These are phyloP conservation scores for Xyrichtys novacula DNA, from an alignment of 2,797 vertebrate genomes.

Conservation along the genomic window DNA sequence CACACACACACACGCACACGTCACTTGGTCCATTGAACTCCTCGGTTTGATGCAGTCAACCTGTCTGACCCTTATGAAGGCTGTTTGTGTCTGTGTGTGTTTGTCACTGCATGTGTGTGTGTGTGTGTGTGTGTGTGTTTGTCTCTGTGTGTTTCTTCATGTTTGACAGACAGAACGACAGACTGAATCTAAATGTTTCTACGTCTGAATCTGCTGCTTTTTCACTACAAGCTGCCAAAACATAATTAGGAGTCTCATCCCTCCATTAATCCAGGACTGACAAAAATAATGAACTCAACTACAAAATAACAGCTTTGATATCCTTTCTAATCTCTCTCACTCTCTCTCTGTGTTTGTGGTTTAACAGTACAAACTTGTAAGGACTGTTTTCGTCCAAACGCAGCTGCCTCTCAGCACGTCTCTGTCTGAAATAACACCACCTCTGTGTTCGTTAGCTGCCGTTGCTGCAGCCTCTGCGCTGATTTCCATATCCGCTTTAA, in stretches of 20 bases:
- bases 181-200: not conserved
- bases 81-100: constrained; percentile 35
- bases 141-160: not conserved
- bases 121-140: constrained; percentile 9
- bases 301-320: too few relatives aligned
- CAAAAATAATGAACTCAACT: too few relatives aligned
- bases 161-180: not conserved
- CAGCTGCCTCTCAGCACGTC: too few relatives aligned
- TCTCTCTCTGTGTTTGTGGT: too few relatives aligned
- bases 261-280: too few relatives aligned
- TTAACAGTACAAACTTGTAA: too few relatives aligned
- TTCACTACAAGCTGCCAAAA: too few relatives aligned
- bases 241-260: too few relatives aligned
- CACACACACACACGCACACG: constrained; percentile 5
- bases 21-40: constrained; percentile 36
- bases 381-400: too few relatives aligned
- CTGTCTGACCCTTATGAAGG: constrained; percentile 53
- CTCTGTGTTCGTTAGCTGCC: not conserved
- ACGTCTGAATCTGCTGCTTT: not conserved
- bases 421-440: too few relatives aligned
- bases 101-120: too few relatives aligned
- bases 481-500: constrained; percentile 24
- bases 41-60: constrained; percentile 62
- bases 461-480: not conserved
- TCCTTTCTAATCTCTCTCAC: too few relatives aligned